Evolutionary conservation across 2,113 vertebrate genomes (phyloP).

Genomic region (Marmota monax): DNA sequence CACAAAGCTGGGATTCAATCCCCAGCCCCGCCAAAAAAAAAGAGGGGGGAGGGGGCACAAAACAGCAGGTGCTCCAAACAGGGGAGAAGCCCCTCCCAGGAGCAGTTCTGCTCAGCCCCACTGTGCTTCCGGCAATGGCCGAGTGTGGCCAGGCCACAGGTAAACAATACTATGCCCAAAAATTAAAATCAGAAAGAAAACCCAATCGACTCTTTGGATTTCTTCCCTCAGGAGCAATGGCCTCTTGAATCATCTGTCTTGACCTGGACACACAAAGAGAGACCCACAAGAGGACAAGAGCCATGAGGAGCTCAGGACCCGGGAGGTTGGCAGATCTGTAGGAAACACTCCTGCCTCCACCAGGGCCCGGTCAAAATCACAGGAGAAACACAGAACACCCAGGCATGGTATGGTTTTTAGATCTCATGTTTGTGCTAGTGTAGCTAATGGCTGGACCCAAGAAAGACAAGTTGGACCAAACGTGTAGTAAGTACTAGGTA

Average conservation of each 20-base stretch:
- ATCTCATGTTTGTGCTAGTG: no score
- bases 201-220: no score
- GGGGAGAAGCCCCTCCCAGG: background rate
- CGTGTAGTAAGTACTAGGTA: background rate
- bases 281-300: background rate
- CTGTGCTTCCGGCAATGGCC: background rate
- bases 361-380: background rate
- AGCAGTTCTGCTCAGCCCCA: background rate
- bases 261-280: background rate
- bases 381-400: background rate
- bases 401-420: background rate
- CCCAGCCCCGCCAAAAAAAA: no score
- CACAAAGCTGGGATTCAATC: no score
- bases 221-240: background rate
- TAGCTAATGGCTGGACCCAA: background rate
- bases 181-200: background rate
- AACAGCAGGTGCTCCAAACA: fast-evolving
- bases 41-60: background rate
- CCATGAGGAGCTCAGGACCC: fast-evolving
- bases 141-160: fast-evolving
- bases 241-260: background rate
- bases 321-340: no score
- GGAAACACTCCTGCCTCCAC: background rate
- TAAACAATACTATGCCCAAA: fast-evolving
- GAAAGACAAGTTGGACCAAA: no score